These are phyloP conservation scores for Neodon shergylaensis DNA, from an alignment of 2,113 vertebrate genomes.

Conservation along the genomic window DNA sequence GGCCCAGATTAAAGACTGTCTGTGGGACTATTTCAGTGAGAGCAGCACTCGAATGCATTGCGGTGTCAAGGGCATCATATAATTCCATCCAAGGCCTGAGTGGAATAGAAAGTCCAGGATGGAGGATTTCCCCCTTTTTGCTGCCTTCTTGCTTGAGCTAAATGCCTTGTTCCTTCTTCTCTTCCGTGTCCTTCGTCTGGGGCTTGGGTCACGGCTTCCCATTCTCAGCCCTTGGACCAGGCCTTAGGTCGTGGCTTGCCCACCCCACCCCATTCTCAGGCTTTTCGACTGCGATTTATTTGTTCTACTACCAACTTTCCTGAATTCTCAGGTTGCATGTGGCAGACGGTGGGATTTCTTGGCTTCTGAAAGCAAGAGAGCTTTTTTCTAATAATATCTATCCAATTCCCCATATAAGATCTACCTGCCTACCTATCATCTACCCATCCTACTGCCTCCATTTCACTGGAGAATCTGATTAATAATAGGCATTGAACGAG, in stretches of 20 bases:
- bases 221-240: not conserved
- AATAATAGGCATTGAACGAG: not conserved
- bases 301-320: not conserved
- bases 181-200: not conserved
- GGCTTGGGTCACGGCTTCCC: not conserved
- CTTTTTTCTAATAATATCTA: not conserved
- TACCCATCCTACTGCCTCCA: not conserved
- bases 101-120: not conserved
- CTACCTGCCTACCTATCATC: not conserved
- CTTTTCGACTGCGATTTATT: too few species aligned
- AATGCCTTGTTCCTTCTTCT: not conserved
- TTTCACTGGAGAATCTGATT: not conserved
- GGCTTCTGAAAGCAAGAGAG: not conserved
- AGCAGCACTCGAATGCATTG: not conserved
- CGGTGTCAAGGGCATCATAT: accelerated
- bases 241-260: not conserved
- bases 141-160: not conserved
- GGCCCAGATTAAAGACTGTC: not conserved
- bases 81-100: not conserved
- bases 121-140: not conserved
- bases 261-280: not conserved
- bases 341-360: not conserved
- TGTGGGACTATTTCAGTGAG: not conserved
- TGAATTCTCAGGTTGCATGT: not conserved
- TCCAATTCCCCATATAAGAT: not conserved